These are phyloP conservation scores for Calameuta idolon DNA, from an alignment of 2,888 invertebrate species.

Conservation along the genomic window DNA sequence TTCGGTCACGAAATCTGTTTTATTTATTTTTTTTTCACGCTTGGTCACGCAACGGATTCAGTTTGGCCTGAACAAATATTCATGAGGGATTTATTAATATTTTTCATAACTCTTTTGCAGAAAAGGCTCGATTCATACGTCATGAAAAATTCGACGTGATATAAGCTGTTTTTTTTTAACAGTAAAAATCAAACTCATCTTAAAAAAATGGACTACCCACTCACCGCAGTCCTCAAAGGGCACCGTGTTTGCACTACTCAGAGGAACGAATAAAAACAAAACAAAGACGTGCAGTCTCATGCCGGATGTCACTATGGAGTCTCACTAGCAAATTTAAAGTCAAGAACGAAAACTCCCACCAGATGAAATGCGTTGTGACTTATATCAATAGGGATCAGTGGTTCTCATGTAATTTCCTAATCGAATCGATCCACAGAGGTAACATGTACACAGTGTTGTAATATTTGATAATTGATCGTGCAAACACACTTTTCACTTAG, in stretches of 20 bases:
- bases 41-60: neutral
- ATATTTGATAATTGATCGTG: neutral
- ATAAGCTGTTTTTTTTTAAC: neutral
- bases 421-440: neutral
- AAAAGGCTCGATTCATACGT: neutral
- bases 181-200: neutral
- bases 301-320: neutral
- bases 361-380: conserved; percentile 3
- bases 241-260: neutral
- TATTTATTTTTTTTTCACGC: neutral
- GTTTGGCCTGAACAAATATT: neutral
- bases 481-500: neutral
- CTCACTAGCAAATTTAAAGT: neutral
- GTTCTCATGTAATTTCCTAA: neutral
- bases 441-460: neutral
- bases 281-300: neutral
- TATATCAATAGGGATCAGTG: conserved; percentile 8
- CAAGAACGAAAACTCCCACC: neutral
- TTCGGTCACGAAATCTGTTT: neutral
- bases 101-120: neutral
- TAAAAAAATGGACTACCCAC: neutral
- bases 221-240: conserved; percentile 24
- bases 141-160: neutral
- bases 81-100: neutral
- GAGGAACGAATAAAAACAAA: neutral